phyloP scores from a whole-genome alignment of 2,888 invertebrate species.

The Heliconius ismenius region DNA sequence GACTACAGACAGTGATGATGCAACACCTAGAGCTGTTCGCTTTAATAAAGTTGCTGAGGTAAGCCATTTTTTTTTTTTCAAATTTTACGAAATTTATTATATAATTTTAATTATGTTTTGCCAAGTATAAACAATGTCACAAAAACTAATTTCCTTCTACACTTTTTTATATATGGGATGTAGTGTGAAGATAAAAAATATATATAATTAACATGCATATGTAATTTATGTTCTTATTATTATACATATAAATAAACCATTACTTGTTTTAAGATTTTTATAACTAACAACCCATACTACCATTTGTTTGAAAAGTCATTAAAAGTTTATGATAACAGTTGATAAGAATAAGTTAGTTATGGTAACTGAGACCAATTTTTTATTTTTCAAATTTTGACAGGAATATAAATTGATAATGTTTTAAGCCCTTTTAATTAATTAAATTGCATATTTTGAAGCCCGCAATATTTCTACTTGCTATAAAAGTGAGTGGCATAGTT shows the following conservation, averaged over 20 bases:
- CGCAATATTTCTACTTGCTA: no score
- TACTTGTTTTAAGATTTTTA: neutral
- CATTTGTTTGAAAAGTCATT: neutral
- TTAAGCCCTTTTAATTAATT: neutral
- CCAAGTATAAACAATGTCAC: no score
- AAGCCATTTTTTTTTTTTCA: neutral
- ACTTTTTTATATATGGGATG: no score
- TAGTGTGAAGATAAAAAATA: no score
- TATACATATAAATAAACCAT: neutral
- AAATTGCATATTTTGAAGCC: no score
- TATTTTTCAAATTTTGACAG: neutral
- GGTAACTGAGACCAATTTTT: neutral
- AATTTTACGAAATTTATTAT: no score
- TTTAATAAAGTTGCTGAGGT: constrained; percentile 95
- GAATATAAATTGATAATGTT: neutral
- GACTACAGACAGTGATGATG: constrained; percentile 88
- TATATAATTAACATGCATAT: no score
- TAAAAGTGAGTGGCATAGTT: no score
- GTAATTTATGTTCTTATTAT: no score
- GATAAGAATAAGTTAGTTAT: constrained; percentile 5
- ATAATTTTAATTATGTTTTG: no score
- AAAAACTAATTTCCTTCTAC: no score
- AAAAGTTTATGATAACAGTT: neutral
- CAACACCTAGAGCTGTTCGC: constrained; percentile 90
- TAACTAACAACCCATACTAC: neutral